Evolutionary conservation across 2,888 invertebrate genomes (phyloP).

Genomic region (Agapostemon virescens): DNA sequence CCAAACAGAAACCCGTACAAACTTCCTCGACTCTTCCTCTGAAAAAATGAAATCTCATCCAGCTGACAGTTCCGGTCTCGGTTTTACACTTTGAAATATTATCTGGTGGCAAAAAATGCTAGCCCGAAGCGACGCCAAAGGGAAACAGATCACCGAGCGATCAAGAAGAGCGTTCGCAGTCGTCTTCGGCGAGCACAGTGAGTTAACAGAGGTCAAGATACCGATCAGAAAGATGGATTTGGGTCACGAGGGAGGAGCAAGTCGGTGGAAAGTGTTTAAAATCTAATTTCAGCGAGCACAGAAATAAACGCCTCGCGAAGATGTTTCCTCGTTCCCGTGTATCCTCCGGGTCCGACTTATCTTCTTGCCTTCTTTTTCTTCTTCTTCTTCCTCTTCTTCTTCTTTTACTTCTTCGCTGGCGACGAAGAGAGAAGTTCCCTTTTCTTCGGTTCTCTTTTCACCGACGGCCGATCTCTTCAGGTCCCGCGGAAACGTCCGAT

Average conservation of each 20-base stretch:
- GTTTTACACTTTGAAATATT: background rate
- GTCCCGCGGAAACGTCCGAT: background rate
- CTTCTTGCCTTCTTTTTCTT: background rate
- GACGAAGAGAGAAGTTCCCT: background rate
- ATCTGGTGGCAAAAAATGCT: background rate
- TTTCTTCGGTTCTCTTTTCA: background rate
- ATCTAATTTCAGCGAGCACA: conserved; percentile 25
- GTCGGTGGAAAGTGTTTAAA: conserved; percentile 24
- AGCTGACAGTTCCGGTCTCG: background rate
- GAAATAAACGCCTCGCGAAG: conserved; percentile 28
- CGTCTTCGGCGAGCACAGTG: background rate
- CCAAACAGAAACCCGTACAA: too few relatives aligned
- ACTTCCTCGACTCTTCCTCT: too few relatives aligned
- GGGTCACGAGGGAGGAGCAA: conserved; percentile 30
- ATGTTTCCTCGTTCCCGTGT: conserved; percentile 17
- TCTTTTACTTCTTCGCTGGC: background rate
- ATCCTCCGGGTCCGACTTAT: background rate
- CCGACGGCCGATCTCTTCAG: background rate
- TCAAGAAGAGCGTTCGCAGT: background rate
- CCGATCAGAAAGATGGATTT: conserved; percentile 18
- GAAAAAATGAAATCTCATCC: too few relatives aligned
- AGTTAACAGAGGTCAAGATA: conserved; percentile 41
- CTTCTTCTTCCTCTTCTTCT: background rate
- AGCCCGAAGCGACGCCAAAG: background rate
- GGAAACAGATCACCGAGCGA: background rate